phyloP scores from a whole-genome alignment of 2,113 vertebrate species.

The Illadopsis cleaveri region DNA sequence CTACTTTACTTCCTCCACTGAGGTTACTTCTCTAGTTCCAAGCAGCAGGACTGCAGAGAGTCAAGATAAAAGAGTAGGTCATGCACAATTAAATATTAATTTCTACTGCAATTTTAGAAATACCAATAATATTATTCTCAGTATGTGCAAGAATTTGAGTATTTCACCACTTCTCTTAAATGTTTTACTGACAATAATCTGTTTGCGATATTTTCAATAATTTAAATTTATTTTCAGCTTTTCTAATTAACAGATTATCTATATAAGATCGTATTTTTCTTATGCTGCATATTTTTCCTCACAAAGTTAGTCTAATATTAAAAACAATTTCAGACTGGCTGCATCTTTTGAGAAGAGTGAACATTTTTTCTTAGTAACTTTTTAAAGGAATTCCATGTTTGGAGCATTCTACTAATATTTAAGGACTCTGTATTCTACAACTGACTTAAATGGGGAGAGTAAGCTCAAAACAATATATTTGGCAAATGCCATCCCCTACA shows the following conservation, averaged over 20 bases:
- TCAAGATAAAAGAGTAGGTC: slow-evolving; percentile 13
- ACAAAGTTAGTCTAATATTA: background rate
- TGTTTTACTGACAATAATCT: background rate
- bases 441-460: background rate
- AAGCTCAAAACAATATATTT: background rate
- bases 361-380: background rate
- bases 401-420: background rate
- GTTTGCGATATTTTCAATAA: background rate
- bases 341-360: background rate
- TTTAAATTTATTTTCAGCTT: background rate
- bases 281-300: background rate
- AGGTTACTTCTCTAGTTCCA: background rate
- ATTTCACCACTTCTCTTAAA: background rate
- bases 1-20: slow-evolving; percentile 2
- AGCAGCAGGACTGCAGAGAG: background rate
- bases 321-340: background rate
- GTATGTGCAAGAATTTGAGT: background rate
- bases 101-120: background rate
- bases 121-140: background rate
- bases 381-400: background rate
- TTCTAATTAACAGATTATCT: background rate
- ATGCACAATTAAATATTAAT: slow-evolving; percentile 33
- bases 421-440: background rate
- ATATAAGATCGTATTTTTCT: background rate
- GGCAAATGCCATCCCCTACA: background rate